Base-by-base conservation (phyloP, 2,888 invertebrate species). In the Herminia tarsipennalis region DNA sequence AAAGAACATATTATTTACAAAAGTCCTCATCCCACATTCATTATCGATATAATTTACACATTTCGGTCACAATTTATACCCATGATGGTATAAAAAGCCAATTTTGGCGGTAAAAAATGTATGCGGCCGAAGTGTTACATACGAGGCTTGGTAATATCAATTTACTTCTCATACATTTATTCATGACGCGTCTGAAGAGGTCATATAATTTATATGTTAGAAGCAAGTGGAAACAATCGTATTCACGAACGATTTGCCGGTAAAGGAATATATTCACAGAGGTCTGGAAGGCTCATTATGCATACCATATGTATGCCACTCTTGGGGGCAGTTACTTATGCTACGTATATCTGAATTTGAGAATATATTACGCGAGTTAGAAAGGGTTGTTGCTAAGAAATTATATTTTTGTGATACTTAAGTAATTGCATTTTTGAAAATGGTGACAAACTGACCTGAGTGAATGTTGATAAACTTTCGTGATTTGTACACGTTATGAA, bases 201-300 rank as follows among this genome's bases (percentile, higher is more conserved):
- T 89, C 91, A 88, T 89, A 89, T 90, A 89, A 90, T 89, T 89
- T 89, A 91, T 90, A 88, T 89, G 85, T 88, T 83, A 81, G 82
- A 73, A 76, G 70, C 63, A 63, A 76, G 73, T 72, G 75, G 82
- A 77, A 86, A 88, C 88, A 88, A 88, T 86, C 76, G 78, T 81
- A 86, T 88, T 87, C 84, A 78, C 86, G 77, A 80, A 80, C 87
- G 88, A 88, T 89, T 91, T 88, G 81, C 70, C 75, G 60, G 70
- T 58, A 73, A 68, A 69, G 63, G 60, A 66, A 75, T 70, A 73
- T 76, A 73, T 75, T 73, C 70, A 66, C 56, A 69, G 56, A 49
- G 53, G 52, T n/a, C n/a, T n/a, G n/a, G n/a, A n/a, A n/a, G 64
- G 71, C 40, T 47, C 70, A 85, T 88, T 88, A 87, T 88, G 88